Conservation (phyloP, 2,797 vertebrate genomes). For the Clamator glandarius region DNA sequence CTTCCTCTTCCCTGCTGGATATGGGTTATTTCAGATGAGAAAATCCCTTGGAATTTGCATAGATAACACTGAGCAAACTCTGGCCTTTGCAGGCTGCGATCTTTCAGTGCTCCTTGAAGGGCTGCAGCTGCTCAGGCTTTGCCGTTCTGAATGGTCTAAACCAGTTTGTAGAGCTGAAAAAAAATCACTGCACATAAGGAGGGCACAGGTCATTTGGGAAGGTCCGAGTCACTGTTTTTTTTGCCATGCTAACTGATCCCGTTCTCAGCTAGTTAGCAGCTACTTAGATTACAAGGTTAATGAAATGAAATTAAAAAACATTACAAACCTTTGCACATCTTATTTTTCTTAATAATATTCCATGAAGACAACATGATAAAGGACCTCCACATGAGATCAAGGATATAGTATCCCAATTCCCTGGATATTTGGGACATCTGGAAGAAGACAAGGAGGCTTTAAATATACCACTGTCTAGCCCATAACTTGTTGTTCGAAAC, state of each 20-base stretch:
- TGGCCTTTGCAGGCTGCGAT: background rate
- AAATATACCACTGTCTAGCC: background rate
- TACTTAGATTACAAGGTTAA: background rate
- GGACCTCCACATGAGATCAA: background rate
- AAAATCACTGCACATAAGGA: background rate
- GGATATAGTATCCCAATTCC: background rate
- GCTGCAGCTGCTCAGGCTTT: background rate
- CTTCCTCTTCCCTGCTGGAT: slow-evolving; percentile 45
- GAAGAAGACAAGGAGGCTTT: background rate
- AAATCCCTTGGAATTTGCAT: slow-evolving; percentile 17
- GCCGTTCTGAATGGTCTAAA: background rate
- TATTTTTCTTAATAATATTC: background rate
- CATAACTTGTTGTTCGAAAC: background rate
- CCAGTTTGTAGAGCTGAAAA: background rate
- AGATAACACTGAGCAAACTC: background rate
- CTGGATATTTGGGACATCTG: background rate
- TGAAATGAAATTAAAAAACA: background rate
- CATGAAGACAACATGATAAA: background rate
- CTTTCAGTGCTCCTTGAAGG: background rate
- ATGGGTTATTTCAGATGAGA: background rate
- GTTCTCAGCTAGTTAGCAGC: background rate
- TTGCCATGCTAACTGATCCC: background rate
- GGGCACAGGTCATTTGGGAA: background rate
- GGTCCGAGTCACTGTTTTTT: background rate
- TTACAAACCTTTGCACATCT: background rate